Conservation (phyloP, 2,888 invertebrate genomes). For the Melieria omissa region DNA sequence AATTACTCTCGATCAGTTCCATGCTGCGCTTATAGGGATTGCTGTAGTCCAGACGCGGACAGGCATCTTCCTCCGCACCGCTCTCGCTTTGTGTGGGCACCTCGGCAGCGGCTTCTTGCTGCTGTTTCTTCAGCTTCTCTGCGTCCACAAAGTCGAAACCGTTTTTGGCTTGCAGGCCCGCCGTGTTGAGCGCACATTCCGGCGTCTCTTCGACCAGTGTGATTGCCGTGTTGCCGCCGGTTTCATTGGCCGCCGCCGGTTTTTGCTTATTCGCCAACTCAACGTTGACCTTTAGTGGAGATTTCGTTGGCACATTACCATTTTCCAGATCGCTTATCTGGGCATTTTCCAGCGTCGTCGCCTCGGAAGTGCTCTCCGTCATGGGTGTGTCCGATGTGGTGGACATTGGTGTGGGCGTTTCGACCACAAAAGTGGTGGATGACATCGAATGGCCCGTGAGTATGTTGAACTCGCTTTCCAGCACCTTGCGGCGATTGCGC, state of each 20-base stretch:
- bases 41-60: constrained; percentile 37
- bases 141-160: constrained; percentile 50
- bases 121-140: constrained; percentile 34
- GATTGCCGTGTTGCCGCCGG: constrained; percentile 12
- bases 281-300: constrained; percentile 42
- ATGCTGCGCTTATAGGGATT: constrained; percentile 51
- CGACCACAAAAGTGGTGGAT: constrained; percentile 34
- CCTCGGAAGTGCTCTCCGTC: constrained; percentile 43
- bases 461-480: constrained; percentile 55
- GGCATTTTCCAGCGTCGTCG: constrained; percentile 40
- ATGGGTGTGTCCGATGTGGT: constrained; percentile 48
- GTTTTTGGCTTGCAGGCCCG: constrained; percentile 51
- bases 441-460: constrained; percentile 44
- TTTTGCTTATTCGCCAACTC: constrained; percentile 32
- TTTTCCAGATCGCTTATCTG: constrained; percentile 22
- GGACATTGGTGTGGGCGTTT: constrained; percentile 48
- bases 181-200: constrained; percentile 55
- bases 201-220: constrained; percentile 47
- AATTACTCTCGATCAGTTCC: constrained; percentile 52
- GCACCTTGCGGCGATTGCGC: constrained; percentile 52
- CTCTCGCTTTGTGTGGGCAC: constrained; percentile 30
- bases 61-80: constrained; percentile 30
- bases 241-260: background rate
- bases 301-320: constrained; percentile 26
- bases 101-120: constrained; percentile 36